Percentiles rank a stretch among this genome's conserved stretches.
Conservation (phyloP, 2,113 vertebrate species). For the Zingel zingel region DNA sequence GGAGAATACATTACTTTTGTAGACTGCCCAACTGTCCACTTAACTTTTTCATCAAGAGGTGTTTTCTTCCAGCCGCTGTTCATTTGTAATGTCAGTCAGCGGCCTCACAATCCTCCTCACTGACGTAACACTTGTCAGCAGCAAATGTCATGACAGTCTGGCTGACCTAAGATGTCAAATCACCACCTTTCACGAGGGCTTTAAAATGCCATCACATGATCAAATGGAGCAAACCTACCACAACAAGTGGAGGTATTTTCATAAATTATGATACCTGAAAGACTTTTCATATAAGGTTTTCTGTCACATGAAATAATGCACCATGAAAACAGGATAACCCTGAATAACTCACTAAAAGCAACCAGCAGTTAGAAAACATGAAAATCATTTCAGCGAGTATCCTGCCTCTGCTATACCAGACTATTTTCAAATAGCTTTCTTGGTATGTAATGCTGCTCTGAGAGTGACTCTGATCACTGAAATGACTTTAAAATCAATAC, state of each 20-base stretch:
- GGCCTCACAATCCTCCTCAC: slow-evolving; percentile 52
- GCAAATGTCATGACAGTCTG: slow-evolving; percentile 72
- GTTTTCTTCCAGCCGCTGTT: slow-evolving; percentile 68
- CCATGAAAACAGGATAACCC: background rate
- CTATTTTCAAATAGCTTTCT: slow-evolving; percentile 51
- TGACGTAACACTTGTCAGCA: slow-evolving; percentile 62
- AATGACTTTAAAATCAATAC: slow-evolving; percentile 76
- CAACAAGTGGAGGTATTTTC: slow-evolving; percentile 8
- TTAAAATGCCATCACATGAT: slow-evolving; percentile 60
- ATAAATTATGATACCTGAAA: slow-evolving; percentile 46
- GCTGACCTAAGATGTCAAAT: slow-evolving; percentile 56
- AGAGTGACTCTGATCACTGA: slow-evolving; percentile 57
- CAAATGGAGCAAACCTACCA: slow-evolving; percentile 41
- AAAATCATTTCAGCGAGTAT: slow-evolving; percentile 34
- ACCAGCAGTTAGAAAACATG: slow-evolving; percentile 39
- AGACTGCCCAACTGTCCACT: slow-evolving; percentile 56
- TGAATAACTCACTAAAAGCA: slow-evolving; percentile 49
- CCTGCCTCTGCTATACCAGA: slow-evolving; percentile 2
- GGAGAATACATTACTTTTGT: slow-evolving; percentile 58
- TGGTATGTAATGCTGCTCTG: slow-evolving; percentile 53
- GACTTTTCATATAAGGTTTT: slow-evolving; percentile 1
- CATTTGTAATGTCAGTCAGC: slow-evolving; percentile 72
- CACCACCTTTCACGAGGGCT: slow-evolving; percentile 32
- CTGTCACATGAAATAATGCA: slow-evolving; percentile 4
- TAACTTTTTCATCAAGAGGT: slow-evolving; percentile 70